A percentile compares a stretch with the other conserved stretches of the same genome.
Evolutionary conservation across 2,113 vertebrate genomes (phyloP).

Genomic region (Cololabis saira): DNA sequence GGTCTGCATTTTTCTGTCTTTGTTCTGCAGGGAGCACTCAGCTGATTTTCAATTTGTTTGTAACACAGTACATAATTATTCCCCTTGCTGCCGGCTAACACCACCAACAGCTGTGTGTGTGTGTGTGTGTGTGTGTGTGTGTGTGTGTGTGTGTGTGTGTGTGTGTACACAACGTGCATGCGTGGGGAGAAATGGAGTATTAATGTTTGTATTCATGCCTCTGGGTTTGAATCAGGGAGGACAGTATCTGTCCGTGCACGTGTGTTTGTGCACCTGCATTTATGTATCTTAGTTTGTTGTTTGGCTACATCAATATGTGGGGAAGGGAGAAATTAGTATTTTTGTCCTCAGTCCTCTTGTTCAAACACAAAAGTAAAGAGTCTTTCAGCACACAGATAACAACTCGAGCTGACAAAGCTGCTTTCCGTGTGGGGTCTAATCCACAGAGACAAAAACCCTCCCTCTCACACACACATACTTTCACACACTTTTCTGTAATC

Average conservation of each 20-base stretch:
- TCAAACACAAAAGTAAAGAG: slow-evolving; percentile 64
- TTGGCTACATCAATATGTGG: slow-evolving; percentile 35
- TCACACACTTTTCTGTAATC: slow-evolving; percentile 72
- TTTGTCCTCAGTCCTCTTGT: slow-evolving; percentile 56
- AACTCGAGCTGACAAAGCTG: slow-evolving; percentile 68
- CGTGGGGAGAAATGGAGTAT: slow-evolving; percentile 11
- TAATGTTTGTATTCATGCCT: slow-evolving; percentile 31
- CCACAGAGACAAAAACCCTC: slow-evolving; percentile 69
- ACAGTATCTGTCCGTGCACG: slow-evolving; percentile 11
- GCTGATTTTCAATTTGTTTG: slow-evolving; percentile 80
- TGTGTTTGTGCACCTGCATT: background rate
- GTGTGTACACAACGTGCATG: slow-evolving; percentile 15
- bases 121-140: slow-evolving; percentile 32
- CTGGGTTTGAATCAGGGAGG: slow-evolving; percentile 18
- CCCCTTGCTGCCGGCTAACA: slow-evolving; percentile 46
- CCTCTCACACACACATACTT: slow-evolving; percentile 55
- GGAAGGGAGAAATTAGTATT: slow-evolving; percentile 47
- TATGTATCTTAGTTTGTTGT: slow-evolving; percentile 32
- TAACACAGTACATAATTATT: slow-evolving; percentile 70
- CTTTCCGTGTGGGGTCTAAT: slow-evolving; percentile 72
- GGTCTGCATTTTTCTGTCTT: slow-evolving; percentile 58
- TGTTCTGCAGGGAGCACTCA: slow-evolving; percentile 64
- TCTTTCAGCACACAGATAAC: slow-evolving; percentile 67
- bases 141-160: slow-evolving; percentile 34
- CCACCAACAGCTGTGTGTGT: slow-evolving; percentile 43